phyloP scores from a whole-genome alignment of 2,113 vertebrate species.

The rabbit (Oryctolagus cuniculus) region mOryCun1.1 NC_091435.1:70223001-70223500 shows the following conservation, averaged over 20 bases:
- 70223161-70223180: not conserved
- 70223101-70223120: not conserved
- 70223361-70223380: not conserved
- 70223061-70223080: not conserved
- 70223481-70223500: not conserved
- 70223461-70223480: not conserved
- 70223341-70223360: not conserved
- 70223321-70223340: not conserved
- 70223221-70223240: not conserved
- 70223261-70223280: not conserved
- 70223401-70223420: not conserved
- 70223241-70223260: not conserved
- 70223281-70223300: not conserved
- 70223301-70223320: not conserved
- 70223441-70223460: not conserved
- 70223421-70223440: not conserved
- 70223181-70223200: not conserved
- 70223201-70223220: not conserved
- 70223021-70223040: too few species aligned
- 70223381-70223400: not conserved
- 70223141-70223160: not conserved
- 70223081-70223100: not conserved
- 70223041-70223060: not conserved
- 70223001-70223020: too few species aligned
- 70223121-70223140: not conserved